Evolutionary conservation across 2,113 vertebrate species (phyloP).

Genomic region (Corythoichthys haematopterus): DNA sequence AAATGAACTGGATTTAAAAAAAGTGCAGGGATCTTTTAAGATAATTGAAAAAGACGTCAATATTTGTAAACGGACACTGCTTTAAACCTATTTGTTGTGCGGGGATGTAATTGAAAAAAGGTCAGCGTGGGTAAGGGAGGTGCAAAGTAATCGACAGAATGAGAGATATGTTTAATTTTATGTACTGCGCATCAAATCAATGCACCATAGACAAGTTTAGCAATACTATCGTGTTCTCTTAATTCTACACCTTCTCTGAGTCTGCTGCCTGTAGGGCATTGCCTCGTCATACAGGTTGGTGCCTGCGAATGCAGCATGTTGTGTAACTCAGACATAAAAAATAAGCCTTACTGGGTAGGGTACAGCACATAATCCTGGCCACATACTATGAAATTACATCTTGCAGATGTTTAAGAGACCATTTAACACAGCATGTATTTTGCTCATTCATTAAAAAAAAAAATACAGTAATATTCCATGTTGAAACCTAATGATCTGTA

Average conservation of each 20-base stretch:
- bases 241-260: background rate
- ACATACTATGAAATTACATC: slow-evolving; percentile 21
- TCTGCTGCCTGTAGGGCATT: slow-evolving; percentile 13
- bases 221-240: slow-evolving; percentile 15
- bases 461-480: background rate
- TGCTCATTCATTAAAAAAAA: background rate
- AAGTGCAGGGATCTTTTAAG: background rate
- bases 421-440: background rate
- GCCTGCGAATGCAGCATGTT: slow-evolving; percentile 33
- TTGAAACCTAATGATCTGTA: background rate
- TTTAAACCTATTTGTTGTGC: background rate
- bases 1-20: slow-evolving; percentile 4
- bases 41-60: slow-evolving; percentile 11
- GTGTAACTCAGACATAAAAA: slow-evolving; percentile 16
- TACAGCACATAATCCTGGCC: slow-evolving; percentile 19
- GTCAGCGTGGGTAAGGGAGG: background rate
- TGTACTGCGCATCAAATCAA: background rate
- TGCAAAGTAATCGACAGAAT: background rate
- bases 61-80: background rate
- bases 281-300: slow-evolving; percentile 36
- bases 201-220: background rate
- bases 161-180: slow-evolving; percentile 1
- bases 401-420: background rate
- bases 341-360: slow-evolving; percentile 24
- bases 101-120: background rate